Conservation (phyloP, 2,888 invertebrate genomes). For the Rugalucina vietnamica region DNA sequence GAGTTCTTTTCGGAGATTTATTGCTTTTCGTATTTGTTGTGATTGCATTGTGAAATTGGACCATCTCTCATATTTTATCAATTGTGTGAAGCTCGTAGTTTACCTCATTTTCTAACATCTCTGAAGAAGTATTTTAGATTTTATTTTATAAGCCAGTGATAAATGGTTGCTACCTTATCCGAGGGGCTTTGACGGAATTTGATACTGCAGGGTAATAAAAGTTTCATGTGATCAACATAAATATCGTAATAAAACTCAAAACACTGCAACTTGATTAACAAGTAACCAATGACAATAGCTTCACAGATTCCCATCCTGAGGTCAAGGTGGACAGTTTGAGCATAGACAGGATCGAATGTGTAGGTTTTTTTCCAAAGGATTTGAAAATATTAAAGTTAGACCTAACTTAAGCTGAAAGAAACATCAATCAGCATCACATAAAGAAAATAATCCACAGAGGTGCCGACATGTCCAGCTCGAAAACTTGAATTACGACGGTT, state of each 20-base stretch:
- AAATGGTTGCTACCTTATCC: constrained; percentile 34
- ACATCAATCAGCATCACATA: too few relatives aligned
- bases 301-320: too few relatives aligned
- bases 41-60: constrained; percentile 42
- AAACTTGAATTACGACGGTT: too few relatives aligned
- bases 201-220: not conserved
- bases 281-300: too few relatives aligned
- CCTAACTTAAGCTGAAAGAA: too few relatives aligned
- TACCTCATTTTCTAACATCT: constrained; percentile 7
- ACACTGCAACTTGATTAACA: not conserved
- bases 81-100: constrained; percentile 23
- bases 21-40: constrained; percentile 27
- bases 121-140: constrained; percentile 25
- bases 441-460: too few relatives aligned
- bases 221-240: constrained; percentile 12
- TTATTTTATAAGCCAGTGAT: constrained; percentile 46
- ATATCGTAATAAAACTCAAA: not conserved
- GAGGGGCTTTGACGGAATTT: constrained; percentile 26
- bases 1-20: not conserved
- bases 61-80: constrained; percentile 15
- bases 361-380: too few relatives aligned
- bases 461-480: too few relatives aligned
- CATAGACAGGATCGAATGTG: too few relatives aligned
- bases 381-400: too few relatives aligned
- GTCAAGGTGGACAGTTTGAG: too few relatives aligned